Evolutionary conservation across 2,888 invertebrate genomes (phyloP), one percentile per base, ranked within the genome.

Genomic region (Xanthia togata): DNA sequence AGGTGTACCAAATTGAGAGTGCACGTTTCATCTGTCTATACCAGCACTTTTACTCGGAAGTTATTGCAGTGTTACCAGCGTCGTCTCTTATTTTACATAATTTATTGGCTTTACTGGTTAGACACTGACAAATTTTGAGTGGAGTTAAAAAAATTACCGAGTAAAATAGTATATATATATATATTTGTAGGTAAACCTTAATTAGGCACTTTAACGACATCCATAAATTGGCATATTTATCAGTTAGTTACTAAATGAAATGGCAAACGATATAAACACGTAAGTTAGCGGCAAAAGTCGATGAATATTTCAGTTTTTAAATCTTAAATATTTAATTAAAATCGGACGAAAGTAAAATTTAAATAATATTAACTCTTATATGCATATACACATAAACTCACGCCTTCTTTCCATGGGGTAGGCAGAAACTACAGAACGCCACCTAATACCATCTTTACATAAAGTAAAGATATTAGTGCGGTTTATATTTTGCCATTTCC

Each of bases 1-100:
- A 81, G 81, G 78, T 84, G 81, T 26, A 74, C 70, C 9, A 55
- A 78, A 84, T 78, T 77, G 81, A 65, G 55, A 74, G 71, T 78
- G 60, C 73, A 82, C 38, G 75, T 76, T 78, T 26, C 62, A 64
- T 65, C 35, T 59, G 57, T 70, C 62, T 60, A 76, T 53, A n/a
- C 62, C 35, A 73, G 70, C 77, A 64, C 44, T 80, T 76, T 71
- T 60, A 11, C 31, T 59, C 63, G n/a, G 31, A 38, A 84, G 70
- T 83, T 74, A 84, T 78, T 78, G 78, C 81, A 35, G 47, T 73
- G 44, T 62, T 73, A 53, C 64, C 35, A 76, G 38, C 11, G 6
- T 72, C 73, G 53, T 64, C 44, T 53, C 44, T 62, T 41, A 59
- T 70, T 67, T 60, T 47, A 65, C 41, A 47, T 59, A 84, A 81